Evolutionary conservation across 2,113 vertebrate genomes (phyloP), one percentile per base, ranked within the genome.

Genomic region (Urocolius indicus): DNA sequence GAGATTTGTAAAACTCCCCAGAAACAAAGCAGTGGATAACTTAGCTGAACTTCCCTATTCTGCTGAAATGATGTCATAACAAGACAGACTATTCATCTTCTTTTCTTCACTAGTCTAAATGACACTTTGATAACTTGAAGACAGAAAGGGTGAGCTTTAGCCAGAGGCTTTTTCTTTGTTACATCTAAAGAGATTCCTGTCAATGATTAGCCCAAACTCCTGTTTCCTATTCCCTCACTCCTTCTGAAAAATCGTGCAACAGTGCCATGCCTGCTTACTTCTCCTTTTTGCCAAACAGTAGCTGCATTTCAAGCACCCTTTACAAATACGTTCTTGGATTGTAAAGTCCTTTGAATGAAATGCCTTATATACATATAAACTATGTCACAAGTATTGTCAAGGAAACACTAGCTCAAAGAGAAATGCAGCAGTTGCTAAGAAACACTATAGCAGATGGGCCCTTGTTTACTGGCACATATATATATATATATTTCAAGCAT

Each of bases 341-440:
- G 36, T 27, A 58, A 84, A 95, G 45, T 11, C 34, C 48, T 79
- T 29, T 66, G 36, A 74, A 62, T 49, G 14, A 94, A 92, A 84
- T 26, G 57, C 22, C 18, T 69, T 61, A 62, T 45, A 22, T 7
- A 41, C 23, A 43, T 36, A 51, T 29, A 61, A 69, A 93, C 41
- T 77, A 43, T 41, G 36, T n/a, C 71, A 38, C 0, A 1, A 83
- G 26, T 49, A 94, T 73, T 90, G 92, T 79, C 85, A 90, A 95
- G 92, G 92, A 90, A 96, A 91, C 90, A 38, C 48, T 38, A 52
- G 61, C 82, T 90, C 67, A 49, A 51, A 84, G 41, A 69, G 49
- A 80, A 94, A 63, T 45, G 59, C 69, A 79, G 95, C 89, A 72
- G 96, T 93, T 97, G 95, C 93, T 97, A 91, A 94, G 96, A 94